Evolutionary conservation across 2,888 invertebrate species (phyloP).

Genomic region (Melipona bicolor): DNA sequence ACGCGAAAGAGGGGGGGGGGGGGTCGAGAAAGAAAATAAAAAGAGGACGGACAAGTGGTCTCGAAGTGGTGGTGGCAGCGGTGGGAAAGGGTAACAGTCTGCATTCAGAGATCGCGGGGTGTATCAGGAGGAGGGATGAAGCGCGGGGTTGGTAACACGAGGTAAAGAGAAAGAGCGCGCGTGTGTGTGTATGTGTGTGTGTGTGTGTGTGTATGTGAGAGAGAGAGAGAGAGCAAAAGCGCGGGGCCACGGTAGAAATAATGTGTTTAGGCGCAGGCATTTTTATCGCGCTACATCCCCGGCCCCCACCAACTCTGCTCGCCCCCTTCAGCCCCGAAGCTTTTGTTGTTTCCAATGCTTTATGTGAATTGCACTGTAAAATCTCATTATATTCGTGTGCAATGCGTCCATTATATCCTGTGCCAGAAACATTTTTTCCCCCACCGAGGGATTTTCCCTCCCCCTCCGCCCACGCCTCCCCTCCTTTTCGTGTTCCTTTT

Average conservation of each 20-base stretch:
- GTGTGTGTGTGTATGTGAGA: too few species aligned
- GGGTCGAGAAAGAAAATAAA: not conserved
- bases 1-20: not conserved
- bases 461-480: slow-evolving; percentile 35
- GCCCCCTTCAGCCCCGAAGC: slow-evolving; percentile 45
- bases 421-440: slow-evolving; percentile 80
- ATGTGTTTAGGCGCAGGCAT: slow-evolving; percentile 80
- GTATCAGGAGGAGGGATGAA: slow-evolving; percentile 21
- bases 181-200: too few species aligned
- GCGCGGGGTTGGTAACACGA: slow-evolving; percentile 1
- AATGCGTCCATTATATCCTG: slow-evolving; percentile 79
- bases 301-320: slow-evolving; percentile 6
- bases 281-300: slow-evolving; percentile 74
- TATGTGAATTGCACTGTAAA: slow-evolving; percentile 82
- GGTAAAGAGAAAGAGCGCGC: too few species aligned
- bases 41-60: slow-evolving; percentile 32
- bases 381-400: slow-evolving; percentile 82
- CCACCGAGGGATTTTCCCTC: slow-evolving; percentile 53
- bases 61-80: slow-evolving; percentile 37
- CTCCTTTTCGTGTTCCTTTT: slow-evolving; percentile 40
- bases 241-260: slow-evolving; percentile 76
- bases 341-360: slow-evolving; percentile 81
- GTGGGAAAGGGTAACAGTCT: slow-evolving; percentile 60
- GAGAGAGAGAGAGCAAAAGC: slow-evolving; percentile 57
- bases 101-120: slow-evolving; percentile 59